Conservation (phyloP, 2,888 invertebrate genomes). For the Campoplex nolae region DNA sequence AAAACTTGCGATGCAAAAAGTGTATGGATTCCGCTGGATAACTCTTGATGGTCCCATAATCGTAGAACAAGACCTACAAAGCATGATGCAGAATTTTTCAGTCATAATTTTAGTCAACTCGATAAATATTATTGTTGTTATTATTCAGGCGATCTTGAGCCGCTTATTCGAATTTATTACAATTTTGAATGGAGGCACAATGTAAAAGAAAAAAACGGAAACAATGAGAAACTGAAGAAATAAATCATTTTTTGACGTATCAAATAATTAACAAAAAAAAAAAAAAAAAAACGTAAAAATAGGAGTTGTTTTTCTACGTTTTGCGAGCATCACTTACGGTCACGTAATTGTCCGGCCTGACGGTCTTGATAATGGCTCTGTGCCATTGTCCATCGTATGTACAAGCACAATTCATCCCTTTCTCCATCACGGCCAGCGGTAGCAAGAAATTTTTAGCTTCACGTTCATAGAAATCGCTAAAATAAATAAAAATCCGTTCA, state of each 20-base stretch:
- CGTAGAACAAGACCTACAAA: constrained; percentile 80
- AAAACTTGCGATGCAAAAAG: constrained; percentile 79
- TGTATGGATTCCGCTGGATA: constrained; percentile 74
- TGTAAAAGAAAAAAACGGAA: not conserved
- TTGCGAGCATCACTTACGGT: not conserved
- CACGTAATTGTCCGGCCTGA: constrained; percentile 76
- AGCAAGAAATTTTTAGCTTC: constrained; percentile 72
- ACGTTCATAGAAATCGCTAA: constrained; percentile 74
- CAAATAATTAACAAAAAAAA: not conserved
- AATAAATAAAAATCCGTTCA: not conserved
- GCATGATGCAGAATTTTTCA: constrained; percentile 20
- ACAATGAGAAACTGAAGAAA: too few relatives aligned
- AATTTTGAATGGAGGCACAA: not conserved
- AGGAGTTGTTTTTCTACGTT: too few relatives aligned
- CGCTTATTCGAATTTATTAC: not conserved
- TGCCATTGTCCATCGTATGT: constrained; percentile 79
- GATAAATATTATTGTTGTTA: not conserved
- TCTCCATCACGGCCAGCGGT: constrained; percentile 76
- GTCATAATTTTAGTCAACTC: not conserved
- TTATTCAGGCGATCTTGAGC: not conserved
- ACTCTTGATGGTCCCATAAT: constrained; percentile 80
- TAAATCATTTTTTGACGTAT: not conserved
- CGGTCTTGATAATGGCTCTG: constrained; percentile 78
- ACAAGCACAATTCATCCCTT: constrained; percentile 80
- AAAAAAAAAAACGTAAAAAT: too few relatives aligned